Percentiles rank a stretch among this genome's conserved stretches.
These are phyloP conservation scores for Caenorhabditis angaria DNA, from an alignment of 2,888 invertebrate genomes.

Conservation along the genomic window DNA sequence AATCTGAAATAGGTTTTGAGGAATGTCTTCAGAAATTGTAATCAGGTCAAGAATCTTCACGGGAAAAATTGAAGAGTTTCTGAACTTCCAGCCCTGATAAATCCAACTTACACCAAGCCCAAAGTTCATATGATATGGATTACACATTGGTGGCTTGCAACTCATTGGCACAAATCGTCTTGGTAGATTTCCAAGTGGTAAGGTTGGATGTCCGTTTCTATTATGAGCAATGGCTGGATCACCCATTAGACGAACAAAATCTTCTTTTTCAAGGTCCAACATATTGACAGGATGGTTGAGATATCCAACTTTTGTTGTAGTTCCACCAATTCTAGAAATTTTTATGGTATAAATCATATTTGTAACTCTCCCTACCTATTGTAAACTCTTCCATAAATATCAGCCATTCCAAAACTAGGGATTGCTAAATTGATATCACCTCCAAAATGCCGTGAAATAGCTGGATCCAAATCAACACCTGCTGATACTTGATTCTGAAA, in stretches of 20 bases:
- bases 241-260: constrained; percentile 57
- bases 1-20: constrained; percentile 42
- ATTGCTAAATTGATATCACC: constrained; percentile 64
- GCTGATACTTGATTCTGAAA: constrained; percentile 63
- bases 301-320: constrained; percentile 62
- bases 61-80: background rate
- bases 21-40: no score
- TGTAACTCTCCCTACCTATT: no score
- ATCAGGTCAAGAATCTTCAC: no score
- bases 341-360: no score
- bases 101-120: constrained; percentile 50
- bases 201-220: constrained; percentile 58
- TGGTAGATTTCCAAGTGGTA: constrained; percentile 57
- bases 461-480: constrained; percentile 63
- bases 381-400: constrained; percentile 62
- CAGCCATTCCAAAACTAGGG: constrained; percentile 63
- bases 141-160: constrained; percentile 60
- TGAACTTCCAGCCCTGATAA: background rate
- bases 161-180: constrained; percentile 54
- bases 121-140: constrained; percentile 57
- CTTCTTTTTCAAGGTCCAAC: constrained; percentile 62
- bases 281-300: constrained; percentile 64
- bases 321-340: constrained; percentile 55
- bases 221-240: constrained; percentile 56
- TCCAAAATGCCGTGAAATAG: constrained; percentile 65